Base-by-base conservation (phyloP, 2,888 invertebrate species). In the Buathra laborator region DNA sequence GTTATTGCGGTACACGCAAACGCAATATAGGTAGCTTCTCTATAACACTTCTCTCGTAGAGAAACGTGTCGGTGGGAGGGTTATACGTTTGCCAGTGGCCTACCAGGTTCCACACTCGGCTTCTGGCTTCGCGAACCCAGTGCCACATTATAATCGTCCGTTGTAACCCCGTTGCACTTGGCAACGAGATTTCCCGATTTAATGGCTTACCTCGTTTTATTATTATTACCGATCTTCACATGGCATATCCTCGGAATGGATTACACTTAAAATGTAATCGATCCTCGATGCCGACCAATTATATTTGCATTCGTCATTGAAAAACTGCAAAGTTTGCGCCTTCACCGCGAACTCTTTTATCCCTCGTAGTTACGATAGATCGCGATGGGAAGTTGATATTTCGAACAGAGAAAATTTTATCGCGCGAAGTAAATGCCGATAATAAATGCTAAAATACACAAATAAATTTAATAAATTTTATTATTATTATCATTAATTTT, bases 1-100 rank as follows among this genome's bases (percentile, higher is more conserved):
- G 56, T 4, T 56, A 24, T 56, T 19, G 24, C 80, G 84, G 84
- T 88, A 90, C 90, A 90, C 86, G 90, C 86, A 89, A 90, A 91
- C 64, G 91, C 89, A 88, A 88, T 89, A 89, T 86, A 87, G 83
- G 79, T 77, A 12, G 37, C 64, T 71, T 62, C 67, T 74, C 59
- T 66, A 64, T 76, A 19, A 56, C 67, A 81, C 70, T 64, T 66
- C 51, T 79, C 46, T 16, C n/a, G 29, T 14, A 71, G 48, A 53
- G 56, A 16, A 43, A 6, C 16, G 66, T 16, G 9, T 16, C 16
- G 66, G 14, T n/a, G 37, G 66, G 56, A 66, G 66, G 43, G 66
- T 32, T 16, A 56, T 10, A 24, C 12, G 56, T 56, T 80, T 44
- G 56, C 72, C 56, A 66, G 66, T 56, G 72, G 80, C 72, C 67